phyloP scores from a whole-genome alignment of 2,888 invertebrate species.

The Phyto melanocephala region DNA sequence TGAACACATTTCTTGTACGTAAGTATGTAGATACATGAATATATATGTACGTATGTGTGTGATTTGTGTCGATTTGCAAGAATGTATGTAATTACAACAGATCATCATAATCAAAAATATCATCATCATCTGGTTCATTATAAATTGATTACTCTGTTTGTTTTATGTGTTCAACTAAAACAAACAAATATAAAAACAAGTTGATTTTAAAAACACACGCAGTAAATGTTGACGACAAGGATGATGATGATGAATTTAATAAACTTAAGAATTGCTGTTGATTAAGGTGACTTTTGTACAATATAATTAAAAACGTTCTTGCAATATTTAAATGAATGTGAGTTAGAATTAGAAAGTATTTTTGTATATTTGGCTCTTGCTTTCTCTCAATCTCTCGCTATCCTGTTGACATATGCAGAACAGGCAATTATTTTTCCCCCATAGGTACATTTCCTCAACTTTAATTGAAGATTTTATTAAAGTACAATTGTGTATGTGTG shows the following conservation, averaged over 20 bases:
- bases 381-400: neutral
- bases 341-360: too few relatives aligned
- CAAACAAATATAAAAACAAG: neutral
- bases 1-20: conserved; percentile 25
- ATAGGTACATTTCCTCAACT: conserved; percentile 43
- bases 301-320: neutral
- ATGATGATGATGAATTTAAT: conserved; percentile 42
- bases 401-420: conserved; percentile 27
- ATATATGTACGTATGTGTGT: conserved; percentile 2
- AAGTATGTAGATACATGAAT: neutral
- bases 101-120: conserved; percentile 4
- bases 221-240: neutral
- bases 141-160: conserved; percentile 55
- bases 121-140: conserved; percentile 35
- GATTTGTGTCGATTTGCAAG: conserved; percentile 16
- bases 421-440: conserved; percentile 25
- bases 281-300: conserved; percentile 54
- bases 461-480: conserved; percentile 55
- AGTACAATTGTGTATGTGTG: conserved; percentile 6
- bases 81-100: neutral
- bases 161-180: neutral
- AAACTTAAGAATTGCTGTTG: conserved; percentile 52
- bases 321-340: neutral
- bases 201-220: conserved; percentile 9
- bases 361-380: too few relatives aligned